Evolutionary conservation across 2,113 vertebrate species (phyloP).

Genomic region (Butastur rufipennis): DNA sequence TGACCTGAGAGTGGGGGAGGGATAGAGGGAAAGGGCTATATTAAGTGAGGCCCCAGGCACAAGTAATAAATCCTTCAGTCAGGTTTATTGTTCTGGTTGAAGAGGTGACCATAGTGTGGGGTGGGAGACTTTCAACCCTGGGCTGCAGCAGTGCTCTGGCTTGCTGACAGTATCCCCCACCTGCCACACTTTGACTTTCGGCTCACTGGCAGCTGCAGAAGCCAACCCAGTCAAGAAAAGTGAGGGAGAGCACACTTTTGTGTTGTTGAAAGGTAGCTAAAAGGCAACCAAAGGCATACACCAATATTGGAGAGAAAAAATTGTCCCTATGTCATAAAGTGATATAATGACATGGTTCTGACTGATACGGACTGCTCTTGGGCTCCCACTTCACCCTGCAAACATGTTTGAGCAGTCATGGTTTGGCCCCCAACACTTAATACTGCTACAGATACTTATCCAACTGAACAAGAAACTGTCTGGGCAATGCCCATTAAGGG

Average conservation of each 20-base stretch:
- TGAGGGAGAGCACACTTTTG: neutral
- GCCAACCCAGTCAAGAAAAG: neutral
- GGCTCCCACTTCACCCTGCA: neutral
- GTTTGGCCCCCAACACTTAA: neutral
- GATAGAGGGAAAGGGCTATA: neutral
- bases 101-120: neutral
- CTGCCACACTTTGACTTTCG: neutral
- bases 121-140: neutral
- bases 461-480: neutral
- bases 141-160: neutral
- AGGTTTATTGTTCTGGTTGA: neutral
- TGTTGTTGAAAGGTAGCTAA: neutral
- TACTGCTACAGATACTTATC: neutral
- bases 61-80: neutral
- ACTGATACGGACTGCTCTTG: neutral
- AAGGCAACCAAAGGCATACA: neutral
- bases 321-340: neutral
- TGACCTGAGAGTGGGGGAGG: neutral
- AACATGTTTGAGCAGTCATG: rapidly evolving
- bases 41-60: neutral
- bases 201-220: neutral
- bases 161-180: neutral
- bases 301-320: neutral
- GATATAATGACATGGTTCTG: neutral
- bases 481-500: neutral